Evolutionary conservation across 1,140 invertebrate genomes (phyloP).

Genomic region (Scaptomyza pallida): DNA sequence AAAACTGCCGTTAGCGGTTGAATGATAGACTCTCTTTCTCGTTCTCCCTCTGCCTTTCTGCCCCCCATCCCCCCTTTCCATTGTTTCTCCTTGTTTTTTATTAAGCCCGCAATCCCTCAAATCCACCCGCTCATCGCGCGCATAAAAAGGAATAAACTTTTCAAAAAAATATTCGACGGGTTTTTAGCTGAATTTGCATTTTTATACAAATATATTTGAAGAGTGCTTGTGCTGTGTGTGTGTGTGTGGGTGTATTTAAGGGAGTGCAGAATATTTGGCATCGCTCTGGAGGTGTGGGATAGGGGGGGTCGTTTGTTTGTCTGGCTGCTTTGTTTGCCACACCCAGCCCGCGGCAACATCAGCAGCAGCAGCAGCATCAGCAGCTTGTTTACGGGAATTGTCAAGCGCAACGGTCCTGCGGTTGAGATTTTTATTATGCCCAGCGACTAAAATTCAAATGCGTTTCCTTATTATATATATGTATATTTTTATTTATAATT

Average conservation of each 20-base stretch:
- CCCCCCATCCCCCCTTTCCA: background rate
- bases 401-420: slow-evolving; percentile 65
- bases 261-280: slow-evolving; percentile 2
- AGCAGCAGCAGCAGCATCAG: background rate
- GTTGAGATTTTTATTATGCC: slow-evolving; percentile 64
- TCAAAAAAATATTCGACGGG: slow-evolving; percentile 76
- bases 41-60: background rate
- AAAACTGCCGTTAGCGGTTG: slow-evolving; percentile 54
- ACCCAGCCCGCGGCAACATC: slow-evolving; percentile 1
- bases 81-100: too few species aligned
- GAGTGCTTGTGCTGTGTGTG: slow-evolving; percentile 62
- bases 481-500: slow-evolving; percentile 36
- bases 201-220: slow-evolving; percentile 82
- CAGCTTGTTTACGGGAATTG: slow-evolving; percentile 56
- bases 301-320: slow-evolving; percentile 58
- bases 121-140: slow-evolving; percentile 41
- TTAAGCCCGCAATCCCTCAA: slow-evolving; percentile 19
- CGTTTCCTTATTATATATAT: slow-evolving; percentile 8
- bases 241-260: background rate
- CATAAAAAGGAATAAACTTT: slow-evolving; percentile 68
- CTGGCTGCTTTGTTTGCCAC: slow-evolving; percentile 50
- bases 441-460: slow-evolving; percentile 36
- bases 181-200: slow-evolving; percentile 81
- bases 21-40: slow-evolving; percentile 17
- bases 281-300: slow-evolving; percentile 20